A percentile compares a stretch with the other conserved stretches of the same genome.
Conservation (phyloP, 2,797 vertebrate genomes). For the Carduelis carduelis region DNA sequence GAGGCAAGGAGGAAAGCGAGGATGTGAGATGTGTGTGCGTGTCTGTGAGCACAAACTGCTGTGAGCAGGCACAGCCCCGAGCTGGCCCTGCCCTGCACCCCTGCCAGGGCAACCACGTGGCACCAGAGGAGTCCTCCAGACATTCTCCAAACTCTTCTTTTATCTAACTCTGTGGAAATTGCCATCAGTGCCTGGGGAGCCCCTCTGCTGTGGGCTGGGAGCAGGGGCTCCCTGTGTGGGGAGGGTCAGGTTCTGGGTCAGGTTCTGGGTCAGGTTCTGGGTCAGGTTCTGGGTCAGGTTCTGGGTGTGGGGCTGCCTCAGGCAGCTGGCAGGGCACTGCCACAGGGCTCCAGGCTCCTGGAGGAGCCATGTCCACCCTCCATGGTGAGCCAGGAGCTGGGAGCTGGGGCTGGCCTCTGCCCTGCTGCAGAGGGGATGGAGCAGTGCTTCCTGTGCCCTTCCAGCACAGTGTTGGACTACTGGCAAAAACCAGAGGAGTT, state of each 20-base stretch:
- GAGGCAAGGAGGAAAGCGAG: not conserved
- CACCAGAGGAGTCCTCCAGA: accelerated
- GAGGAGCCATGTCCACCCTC: not conserved
- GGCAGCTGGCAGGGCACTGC: not conserved
- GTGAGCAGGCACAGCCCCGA: not conserved
- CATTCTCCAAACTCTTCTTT: not conserved
- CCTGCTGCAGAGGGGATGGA: not conserved
- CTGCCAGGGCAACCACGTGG: not conserved
- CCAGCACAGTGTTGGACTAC: accelerated
- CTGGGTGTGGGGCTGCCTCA: not conserved
- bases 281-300: accelerated
- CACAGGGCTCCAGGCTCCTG: not conserved
- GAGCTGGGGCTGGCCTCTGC: not conserved
- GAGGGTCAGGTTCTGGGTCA: accelerated
- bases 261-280: not conserved
- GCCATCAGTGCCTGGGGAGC: not conserved
- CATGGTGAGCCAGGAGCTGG: not conserved
- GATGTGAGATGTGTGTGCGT: not conserved
- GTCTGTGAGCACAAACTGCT: not conserved
- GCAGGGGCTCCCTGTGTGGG: accelerated
- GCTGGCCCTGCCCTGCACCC: not conserved
- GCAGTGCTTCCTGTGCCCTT: not conserved
- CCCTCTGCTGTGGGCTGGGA: not conserved
- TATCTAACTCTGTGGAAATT: accelerated
- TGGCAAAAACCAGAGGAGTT: not conserved